Evolutionary conservation across 2,797 vertebrate genomes (phyloP).

Genomic region (Pterois miles): DNA sequence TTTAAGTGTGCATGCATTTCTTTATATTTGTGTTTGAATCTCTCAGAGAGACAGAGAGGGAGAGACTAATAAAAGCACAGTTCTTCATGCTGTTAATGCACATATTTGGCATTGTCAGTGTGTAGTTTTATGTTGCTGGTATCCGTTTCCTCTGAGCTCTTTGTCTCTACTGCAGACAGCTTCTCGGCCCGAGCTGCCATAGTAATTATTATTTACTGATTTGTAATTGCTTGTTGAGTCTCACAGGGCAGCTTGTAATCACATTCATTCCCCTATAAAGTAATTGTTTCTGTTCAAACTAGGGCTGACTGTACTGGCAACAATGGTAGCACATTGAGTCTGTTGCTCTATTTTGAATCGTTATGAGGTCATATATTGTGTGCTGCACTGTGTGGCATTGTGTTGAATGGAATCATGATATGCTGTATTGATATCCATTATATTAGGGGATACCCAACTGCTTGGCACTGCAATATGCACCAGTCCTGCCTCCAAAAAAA

Average conservation of each 20-base stretch:
- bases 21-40: not conserved
- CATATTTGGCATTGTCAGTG: not conserved
- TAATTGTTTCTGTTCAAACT: slow-evolving; percentile 60
- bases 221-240: slow-evolving; percentile 73
- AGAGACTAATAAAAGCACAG: not conserved
- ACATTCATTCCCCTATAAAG: slow-evolving; percentile 50
- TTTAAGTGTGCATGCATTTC: not conserved
- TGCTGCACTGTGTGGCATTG: not conserved
- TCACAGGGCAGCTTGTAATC: slow-evolving; percentile 67
- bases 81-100: not conserved
- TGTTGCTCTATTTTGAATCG: not conserved
- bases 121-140: not conserved
- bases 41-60: not conserved
- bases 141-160: slow-evolving; percentile 34
- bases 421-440: slow-evolving; percentile 10
- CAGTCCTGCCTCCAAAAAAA: not conserved
- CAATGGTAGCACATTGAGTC: not conserved
- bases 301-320: not conserved
- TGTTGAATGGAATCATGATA: not conserved
- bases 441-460: not conserved
- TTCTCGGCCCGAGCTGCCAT: slow-evolving; percentile 31
- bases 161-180: slow-evolving; percentile 22
- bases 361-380: not conserved
- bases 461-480: not conserved
- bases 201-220: slow-evolving; percentile 74